Base-by-base conservation (phyloP, 2,888 invertebrate species). In the Unio delphinus region DNA sequence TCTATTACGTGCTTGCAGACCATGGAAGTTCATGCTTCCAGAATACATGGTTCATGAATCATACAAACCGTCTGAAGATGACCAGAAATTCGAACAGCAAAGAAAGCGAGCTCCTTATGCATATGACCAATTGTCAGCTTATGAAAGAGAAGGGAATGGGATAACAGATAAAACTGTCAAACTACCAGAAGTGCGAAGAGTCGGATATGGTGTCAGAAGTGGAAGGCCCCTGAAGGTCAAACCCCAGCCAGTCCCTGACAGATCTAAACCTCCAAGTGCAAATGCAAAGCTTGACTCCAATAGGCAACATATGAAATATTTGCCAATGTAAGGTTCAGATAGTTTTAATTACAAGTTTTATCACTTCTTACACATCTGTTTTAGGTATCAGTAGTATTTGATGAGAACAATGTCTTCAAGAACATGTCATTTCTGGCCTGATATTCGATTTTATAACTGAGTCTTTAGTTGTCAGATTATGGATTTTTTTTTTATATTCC, bases 31-130 rank as follows among this genome's bases (percentile, higher is more conserved):
- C 67, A 70, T 84, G 59, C 78, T 87, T 61, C 88, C 88, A 55
- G 87, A 87, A 54, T 87, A 87, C 74, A 88, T 88, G 88, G 86
- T 87, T 1, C 86, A 88, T 66, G 81, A 86, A 56, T 68, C 77
- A 11, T 77, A 81, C 94, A 95, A 79, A 92, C 74, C 93, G 91
- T 1, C 94, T 94, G 5, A 55, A 17, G 67, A 73, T 56, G 56
- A 57, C 57, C 58, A 67, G 18, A 23, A 56, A 8, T 45, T 61
- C n/a, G 74, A 75, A 60, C 72, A 73, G 20, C 68, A 76, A 11
- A 77, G 76, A 64, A 65, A 58, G 6, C 65, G 82, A 34, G 79
- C 78, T 55, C 83, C 83, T 1, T 78, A 80, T 60, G 81, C 80
- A 4, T 76, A 67, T 68, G 84, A 86, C 66, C 79, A 75, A 59